Evolutionary conservation across 2,888 invertebrate species (phyloP), one percentile per base, ranked within the genome.

Genomic region (Agrilus cyanescens): DNA sequence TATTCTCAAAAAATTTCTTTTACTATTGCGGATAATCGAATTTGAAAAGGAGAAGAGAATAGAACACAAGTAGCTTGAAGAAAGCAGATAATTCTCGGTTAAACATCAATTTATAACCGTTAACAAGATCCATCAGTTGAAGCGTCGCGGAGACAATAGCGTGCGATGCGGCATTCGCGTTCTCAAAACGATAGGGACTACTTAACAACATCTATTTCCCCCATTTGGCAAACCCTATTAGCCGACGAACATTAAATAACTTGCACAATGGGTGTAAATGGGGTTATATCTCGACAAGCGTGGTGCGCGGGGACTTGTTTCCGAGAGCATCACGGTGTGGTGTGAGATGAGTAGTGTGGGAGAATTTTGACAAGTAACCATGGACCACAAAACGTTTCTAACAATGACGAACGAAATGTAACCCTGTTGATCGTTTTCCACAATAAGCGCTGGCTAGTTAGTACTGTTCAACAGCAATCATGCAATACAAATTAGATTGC

Each of bases 251-350:
- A 61, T 62, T 62, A 62, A 64, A 64, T 63, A 62, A 60, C 61
- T 62, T 62, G 63, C 62, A 61, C 61, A 66, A 64, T 58, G 60
- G 58, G 56, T 59, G 61, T 61, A 65, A 65, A 65, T 65, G 64
- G 61, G 62, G 60, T 63, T 62, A 63, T 64, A 63, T 62, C 63
- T 61, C 56, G 57, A 50, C 53, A 55, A 25, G 10, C 25, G 10
- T 4, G 25, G 10, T 10, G 10, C 25, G 25, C 10, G 25, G 8
- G 10, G 25, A 25, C 25, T 25, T 25, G 25, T 25, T 25, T 25
- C 25, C 25, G 25, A 25, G 25, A 25, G 10, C 25, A 25, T 4
- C 25, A 25, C 25, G 10, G 10, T 10, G 25, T 25, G 25, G 25
- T 25, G 25, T 25, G 45, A 57, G 49, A 45, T 65, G 63, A 64